These are phyloP conservation scores for Abscondita cerata DNA, from an alignment of 2,888 invertebrate genomes.

Conservation along the genomic window DNA sequence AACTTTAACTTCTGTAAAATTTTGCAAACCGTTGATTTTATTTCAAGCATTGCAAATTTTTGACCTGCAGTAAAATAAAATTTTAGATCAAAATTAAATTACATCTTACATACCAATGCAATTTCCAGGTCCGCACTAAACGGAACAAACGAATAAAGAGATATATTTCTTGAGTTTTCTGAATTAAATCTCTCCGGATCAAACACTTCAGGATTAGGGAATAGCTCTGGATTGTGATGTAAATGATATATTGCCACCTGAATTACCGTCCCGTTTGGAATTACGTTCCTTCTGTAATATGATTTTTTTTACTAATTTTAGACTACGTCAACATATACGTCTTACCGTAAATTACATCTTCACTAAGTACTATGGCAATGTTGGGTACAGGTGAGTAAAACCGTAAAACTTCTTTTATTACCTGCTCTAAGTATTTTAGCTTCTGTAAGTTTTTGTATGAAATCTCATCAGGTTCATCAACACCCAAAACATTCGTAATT, in stretches of 20 bases:
- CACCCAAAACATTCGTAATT: slow-evolving; percentile 51
- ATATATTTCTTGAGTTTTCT: slow-evolving; percentile 40
- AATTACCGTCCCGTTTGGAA: slow-evolving; percentile 55
- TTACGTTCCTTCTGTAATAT: slow-evolving; percentile 41
- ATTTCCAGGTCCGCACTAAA: slow-evolving; percentile 16
- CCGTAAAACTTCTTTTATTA: slow-evolving; percentile 63
- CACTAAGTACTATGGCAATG: slow-evolving; percentile 56
- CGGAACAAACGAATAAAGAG: slow-evolving; percentile 20
- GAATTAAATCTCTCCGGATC: slow-evolving; percentile 51
- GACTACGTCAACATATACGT: slow-evolving; percentile 1
- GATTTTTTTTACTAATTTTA: slow-evolving; percentile 28
- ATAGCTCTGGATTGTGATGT: slow-evolving; percentile 49
- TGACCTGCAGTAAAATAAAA: slow-evolving; percentile 49
- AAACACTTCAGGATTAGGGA: slow-evolving; percentile 49
- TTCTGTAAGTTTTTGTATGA: slow-evolving; percentile 57
- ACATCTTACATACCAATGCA: slow-evolving; percentile 10
- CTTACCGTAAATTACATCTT: slow-evolving; percentile 53
- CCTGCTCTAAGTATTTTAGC: slow-evolving; percentile 64
- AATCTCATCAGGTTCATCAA: slow-evolving; percentile 38
- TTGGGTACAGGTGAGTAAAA: slow-evolving; percentile 64
- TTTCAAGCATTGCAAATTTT: slow-evolving; percentile 57
- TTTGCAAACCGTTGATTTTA: slow-evolving; percentile 51
- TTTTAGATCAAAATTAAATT: background rate
- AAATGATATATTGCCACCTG: slow-evolving; percentile 43
- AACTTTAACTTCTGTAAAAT: slow-evolving; percentile 53